Conservation (phyloP, 2,113 vertebrate genomes). For the Talpa occidentalis region DNA sequence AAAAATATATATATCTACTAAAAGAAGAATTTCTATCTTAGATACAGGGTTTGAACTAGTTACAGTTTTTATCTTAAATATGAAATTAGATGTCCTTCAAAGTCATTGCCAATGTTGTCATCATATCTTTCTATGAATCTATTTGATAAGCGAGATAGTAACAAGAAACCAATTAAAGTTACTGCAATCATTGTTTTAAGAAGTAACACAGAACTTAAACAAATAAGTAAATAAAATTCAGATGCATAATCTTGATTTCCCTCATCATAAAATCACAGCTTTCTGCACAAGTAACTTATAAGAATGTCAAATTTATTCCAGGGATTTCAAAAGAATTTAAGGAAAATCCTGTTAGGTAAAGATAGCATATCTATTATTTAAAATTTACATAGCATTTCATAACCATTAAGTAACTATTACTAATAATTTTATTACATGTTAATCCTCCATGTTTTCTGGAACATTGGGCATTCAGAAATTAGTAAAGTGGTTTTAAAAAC, state of each 20-base stretch:
- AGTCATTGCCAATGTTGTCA: neutral
- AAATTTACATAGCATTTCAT: neutral
- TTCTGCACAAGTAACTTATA: neutral
- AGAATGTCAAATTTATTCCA: neutral
- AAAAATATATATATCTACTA: too few species aligned
- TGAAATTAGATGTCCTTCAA: neutral
- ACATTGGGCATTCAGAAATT: neutral
- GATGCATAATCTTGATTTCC: neutral
- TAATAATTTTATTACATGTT: neutral
- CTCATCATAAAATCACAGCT: neutral
- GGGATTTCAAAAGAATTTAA: neutral
- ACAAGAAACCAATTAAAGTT: neutral
- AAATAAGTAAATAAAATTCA: neutral
- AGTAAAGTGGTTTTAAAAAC: neutral
- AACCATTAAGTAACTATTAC: neutral
- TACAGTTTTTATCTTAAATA: neutral
- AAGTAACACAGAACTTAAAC: neutral
- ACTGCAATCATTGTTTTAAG: neutral
- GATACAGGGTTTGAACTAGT: too few species aligned
- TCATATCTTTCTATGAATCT: neutral
- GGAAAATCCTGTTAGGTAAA: neutral
- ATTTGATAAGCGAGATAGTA: neutral
- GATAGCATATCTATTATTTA: neutral
- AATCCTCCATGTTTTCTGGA: neutral
- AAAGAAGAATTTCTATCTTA: neutral